Base-by-base conservation (phyloP, 1,140 invertebrate species). In the Drosophila eugracilis region DNA sequence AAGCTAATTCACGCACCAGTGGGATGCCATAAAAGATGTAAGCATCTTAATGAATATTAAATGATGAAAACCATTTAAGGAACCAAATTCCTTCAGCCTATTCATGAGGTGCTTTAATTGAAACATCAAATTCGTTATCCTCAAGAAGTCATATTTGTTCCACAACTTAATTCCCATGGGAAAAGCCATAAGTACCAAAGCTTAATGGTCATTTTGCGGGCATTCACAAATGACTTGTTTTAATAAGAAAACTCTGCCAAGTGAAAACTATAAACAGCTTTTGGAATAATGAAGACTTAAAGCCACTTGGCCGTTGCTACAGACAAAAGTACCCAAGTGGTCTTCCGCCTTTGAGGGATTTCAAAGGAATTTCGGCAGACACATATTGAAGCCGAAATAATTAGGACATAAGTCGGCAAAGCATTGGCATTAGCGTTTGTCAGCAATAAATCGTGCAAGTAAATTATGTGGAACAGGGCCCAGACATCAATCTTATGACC, bases 401-500 rank as follows among this genome's bases (percentile, higher is more conserved):
- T 81, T 81, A 83, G 67, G 19, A 70, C 52, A 42, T 59, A 55
- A 73, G 47, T 65, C 49, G 22, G 30, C 37, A 32, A 41, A 42
- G 48, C 67, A 53, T 62, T 44, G 39, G 52, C 62, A 78, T 79
- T 72, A 72, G 32, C 50, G 55, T 77, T 77, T 67, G 78, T 62
- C 42, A 48, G 74, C 75, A 75, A 83, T 83, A 83, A 83, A 83
- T 84, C 63, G 58, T 36, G 30, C 30, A 39, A 41, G 45, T 57
- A 60, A 67, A 75, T 83, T 71, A 66, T 84, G 70, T 65, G 79
- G 70, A 70, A 57, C 39, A 50, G 60, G 58, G 30, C 53, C 44
- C n/a, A 26, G 45, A 41, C 79, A 83, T 83, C 79, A 78, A 83
- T 83, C 79, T 81, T 76, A 49, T 19, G 28, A 45, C 37, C 44